Base-by-base conservation (phyloP, 2,888 invertebrate species). In the Hesperia comma region DNA sequence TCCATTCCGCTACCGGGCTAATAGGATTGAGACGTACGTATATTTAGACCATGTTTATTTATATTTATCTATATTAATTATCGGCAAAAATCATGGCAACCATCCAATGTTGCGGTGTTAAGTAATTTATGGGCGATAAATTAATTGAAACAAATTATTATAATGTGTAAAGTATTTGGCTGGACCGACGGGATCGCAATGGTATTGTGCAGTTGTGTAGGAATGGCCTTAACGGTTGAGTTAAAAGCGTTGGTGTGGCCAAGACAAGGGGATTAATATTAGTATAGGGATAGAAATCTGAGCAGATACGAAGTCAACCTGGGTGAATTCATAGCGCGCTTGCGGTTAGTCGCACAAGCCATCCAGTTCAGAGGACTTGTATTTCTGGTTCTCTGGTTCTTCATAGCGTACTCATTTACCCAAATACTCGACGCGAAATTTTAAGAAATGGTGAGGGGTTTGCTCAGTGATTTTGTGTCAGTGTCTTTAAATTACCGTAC, bases 341-440 rank as follows among this genome's bases (percentile, higher is more conserved):
- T 88, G 70, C 82, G 86, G 68, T 83, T 86, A 86, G 87, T 92
- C 84, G 90, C 87, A 78, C 87, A 90, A 73, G 84, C 88, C 76
- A 85, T 92, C 73, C 91, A 89, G 84, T 75, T 90, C 76, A 90
- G 90, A 83, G 90, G 89, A 81, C 85, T 92, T 56, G 88, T 91
- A 74, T 92, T 92, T 79, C 79, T 91, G 43, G 33, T 85, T 55
- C 72, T 91, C 70, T 88, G 91, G 86, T 87, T 87, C 72, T 77
- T 75, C 62, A 84, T 92, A 72, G 85, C 90, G 63, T 90, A 90
- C 72, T 74, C 77, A 62, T 77, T 92, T 63, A 77, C 83, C 40
- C 82, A 85, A 54, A 19, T 61, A 37, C 61, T 67, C 0, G 37
- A 51, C 33, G 33, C n/a, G 17, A 51, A 51, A 12, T 21, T 72